Base-by-base conservation (phyloP, 2,888 invertebrate genomes). In the Marronus borbonicus region DNA sequence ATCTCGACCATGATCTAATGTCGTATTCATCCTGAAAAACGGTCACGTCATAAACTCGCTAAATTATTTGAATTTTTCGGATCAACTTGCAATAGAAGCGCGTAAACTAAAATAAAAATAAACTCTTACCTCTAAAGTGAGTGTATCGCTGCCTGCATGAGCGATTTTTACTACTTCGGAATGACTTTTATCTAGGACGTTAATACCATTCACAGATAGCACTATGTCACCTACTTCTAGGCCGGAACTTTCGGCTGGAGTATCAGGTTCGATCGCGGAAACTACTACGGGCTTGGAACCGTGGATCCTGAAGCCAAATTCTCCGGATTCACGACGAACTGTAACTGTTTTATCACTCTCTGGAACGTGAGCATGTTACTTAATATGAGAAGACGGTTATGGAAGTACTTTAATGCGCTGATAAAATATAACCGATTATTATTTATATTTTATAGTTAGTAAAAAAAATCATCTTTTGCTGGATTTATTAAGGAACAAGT, bases 201-300 rank as follows among this genome's bases (percentile, higher is more conserved):
- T 96, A 83, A 96, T 90, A 86, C 93, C 96, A 89, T 98, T 98
- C 52, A 98, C 96, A 81, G 96, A 93, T 87, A 98, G 93, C 62
- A 98, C 94, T 80, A 98, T 97, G 87, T 98, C 98, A 39, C 98
- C 98, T 64, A 98, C 96, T 90, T 97, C 96, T 75, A 98, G 89
- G 0, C 98, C 98, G 3, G 96, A 97, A 76, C 93, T 94, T 88
- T 97, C 97, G 0, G 98, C 98, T 0, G 98, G 97, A 0, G 98
- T 98, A 82, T 96, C 97, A 50, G 96, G 95, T 89, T 98, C 98
- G 82, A 98, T 97, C 24, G 97, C 97, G 3, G 98, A 97, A 39
- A 98, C 97, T 14, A 98, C 97, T n/a, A 98, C 97, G 0, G 98
- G 98, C 85, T 96, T 96, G 78, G 97, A 96, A 36, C 98, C 98